phyloP scores from a whole-genome alignment of 2,113 vertebrate species.

The Apteryx mantelli region DNA sequence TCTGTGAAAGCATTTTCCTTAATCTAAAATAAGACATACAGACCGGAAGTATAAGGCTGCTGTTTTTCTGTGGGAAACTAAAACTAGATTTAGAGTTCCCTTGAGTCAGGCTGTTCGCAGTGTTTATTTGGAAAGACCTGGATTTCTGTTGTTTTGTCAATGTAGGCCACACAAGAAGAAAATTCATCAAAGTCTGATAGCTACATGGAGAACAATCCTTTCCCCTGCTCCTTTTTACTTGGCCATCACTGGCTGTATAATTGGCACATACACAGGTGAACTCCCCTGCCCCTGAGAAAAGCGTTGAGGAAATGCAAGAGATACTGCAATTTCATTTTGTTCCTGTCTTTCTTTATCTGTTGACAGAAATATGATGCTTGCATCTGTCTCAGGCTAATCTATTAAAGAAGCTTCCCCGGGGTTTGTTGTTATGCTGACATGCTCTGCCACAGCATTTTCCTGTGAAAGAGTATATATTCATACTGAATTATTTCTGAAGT shows the following conservation, averaged over 20 bases:
- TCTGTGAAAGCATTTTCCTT: constrained; percentile 19
- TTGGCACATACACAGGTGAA: not conserved
- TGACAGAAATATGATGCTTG: not conserved
- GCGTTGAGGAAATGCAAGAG: not conserved
- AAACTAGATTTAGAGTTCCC: not conserved
- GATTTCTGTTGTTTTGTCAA: not conserved
- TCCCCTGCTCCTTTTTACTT: not conserved
- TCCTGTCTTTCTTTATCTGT: not conserved
- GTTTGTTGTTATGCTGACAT: not conserved
- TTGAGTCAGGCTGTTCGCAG: not conserved
- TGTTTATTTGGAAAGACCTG: not conserved
- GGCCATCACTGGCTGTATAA: rapidly evolving
- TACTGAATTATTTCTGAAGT: not conserved
- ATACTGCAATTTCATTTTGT: not conserved
- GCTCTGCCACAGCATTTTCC: not conserved
- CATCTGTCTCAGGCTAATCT: not conserved
- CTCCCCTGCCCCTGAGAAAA: not conserved
- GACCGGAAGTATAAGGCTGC: not conserved
- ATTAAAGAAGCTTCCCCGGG: not conserved
- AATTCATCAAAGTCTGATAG: not conserved
- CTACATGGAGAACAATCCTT: not conserved
- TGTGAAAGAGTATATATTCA: not conserved
- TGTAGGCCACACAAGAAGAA: not conserved
- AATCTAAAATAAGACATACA: not conserved
- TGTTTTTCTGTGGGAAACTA: constrained; percentile 3